Base-by-base conservation (phyloP, 2,113 vertebrate genomes). In the Riparia riparia region DNA sequence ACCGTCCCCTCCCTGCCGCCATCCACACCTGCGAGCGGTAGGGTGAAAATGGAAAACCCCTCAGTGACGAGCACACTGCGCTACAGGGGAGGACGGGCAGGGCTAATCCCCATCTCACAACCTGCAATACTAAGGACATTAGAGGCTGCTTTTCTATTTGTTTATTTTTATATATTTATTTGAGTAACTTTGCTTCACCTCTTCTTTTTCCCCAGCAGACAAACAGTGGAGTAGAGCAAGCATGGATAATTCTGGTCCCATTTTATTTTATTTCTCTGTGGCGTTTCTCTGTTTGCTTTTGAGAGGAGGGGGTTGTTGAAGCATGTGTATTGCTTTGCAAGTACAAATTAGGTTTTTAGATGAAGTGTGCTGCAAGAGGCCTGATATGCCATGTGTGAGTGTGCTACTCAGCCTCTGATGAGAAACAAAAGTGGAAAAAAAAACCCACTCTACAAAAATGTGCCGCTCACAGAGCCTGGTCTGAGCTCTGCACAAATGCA, bases 311-410 rank as follows among this genome's bases (percentile, higher is more conserved):
- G 94, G 82, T 77, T 95, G 96, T 66, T 86, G 89, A 90, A 97
- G 86, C 86, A 86, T 83, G 86, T 91, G 95, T 95, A 94, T 93
- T 95, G 92, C 91, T 94, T 95, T 95, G 94, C 95, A 94, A 95
- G 95, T 97, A 96, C 95, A 96, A 95, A 97, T 97, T 96, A 96
- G 91, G 82, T 97, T 97, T 97, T 95, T 91, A 83, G 96, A 97
- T 97, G 85, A 95, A 97, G 95, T 93, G 84, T 95, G 88, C 94
- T 97, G 95, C 79, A 87, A 96, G 73, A 95, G 77, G 70, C 89
- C 93, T 94, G 94, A 96, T 95, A 95, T 4, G 82, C 82, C 72
- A 42, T 39, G 82, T 85, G 95, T 5, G 15, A 95, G 90, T 20
- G 10, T 4, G 3, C 56, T 60, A 39, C 69, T 91, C 71, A 69